Conservation (phyloP, 92 coral and sea anemone species). For the Phymanthus crucifer region DNA sequence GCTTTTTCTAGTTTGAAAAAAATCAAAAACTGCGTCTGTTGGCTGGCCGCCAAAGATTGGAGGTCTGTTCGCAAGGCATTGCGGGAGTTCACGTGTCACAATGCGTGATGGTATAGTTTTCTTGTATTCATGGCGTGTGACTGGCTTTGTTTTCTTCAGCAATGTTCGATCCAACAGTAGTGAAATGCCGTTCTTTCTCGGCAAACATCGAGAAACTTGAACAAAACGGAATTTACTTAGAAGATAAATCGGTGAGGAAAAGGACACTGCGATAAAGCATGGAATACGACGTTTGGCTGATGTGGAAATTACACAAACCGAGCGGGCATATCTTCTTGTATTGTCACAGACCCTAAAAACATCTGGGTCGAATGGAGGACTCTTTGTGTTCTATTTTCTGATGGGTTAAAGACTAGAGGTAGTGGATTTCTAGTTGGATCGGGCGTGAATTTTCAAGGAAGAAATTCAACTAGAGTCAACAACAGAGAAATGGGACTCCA, state of each 20-base stretch:
- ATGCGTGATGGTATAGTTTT: constrained; percentile 33
- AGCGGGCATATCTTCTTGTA: constrained; percentile 1
- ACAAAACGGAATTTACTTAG: constrained; percentile 18
- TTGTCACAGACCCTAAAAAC: constrained; percentile 5
- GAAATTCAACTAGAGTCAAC: background rate
- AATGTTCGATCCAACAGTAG: constrained; percentile 1
- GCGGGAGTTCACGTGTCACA: constrained; percentile 15
- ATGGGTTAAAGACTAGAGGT: constrained; percentile 27
- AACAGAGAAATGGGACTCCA: constrained; percentile 29
- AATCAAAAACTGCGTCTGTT: too few species aligned
- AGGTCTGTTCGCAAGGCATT: background rate
- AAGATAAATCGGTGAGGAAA: constrained; percentile 7
- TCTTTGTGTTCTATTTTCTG: constrained; percentile 11
- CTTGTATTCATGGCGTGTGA: constrained; percentile 15
- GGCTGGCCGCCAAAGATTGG: too few species aligned
- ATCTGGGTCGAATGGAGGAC: constrained; percentile 16
- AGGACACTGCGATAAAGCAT: constrained; percentile 2
- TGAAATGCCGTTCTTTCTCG: constrained; percentile 11
- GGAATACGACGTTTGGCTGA: constrained; percentile 14
- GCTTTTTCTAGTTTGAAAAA: too few species aligned
- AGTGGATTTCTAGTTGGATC: constrained; percentile 30
- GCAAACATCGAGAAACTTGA: constrained; percentile 15
- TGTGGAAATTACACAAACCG: constrained; percentile 6
- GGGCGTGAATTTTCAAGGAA: background rate
- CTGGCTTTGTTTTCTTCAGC: constrained; percentile 23